Evolutionary conservation across 2,888 invertebrate species (phyloP).

Genomic region (Heteromurus nitidus): DNA sequence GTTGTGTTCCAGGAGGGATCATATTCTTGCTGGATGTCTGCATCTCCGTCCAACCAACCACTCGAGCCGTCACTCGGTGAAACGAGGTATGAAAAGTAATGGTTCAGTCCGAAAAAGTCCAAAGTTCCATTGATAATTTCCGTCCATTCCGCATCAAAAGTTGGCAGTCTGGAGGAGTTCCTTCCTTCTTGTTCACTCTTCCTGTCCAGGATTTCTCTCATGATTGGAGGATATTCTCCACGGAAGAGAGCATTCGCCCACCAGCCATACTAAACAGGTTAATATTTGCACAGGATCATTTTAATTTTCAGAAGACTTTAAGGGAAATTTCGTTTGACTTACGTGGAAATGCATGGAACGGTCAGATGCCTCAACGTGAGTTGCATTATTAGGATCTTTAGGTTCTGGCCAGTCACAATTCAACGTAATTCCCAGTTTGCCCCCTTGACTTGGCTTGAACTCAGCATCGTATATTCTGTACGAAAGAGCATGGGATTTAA

Average conservation of each 20-base stretch:
- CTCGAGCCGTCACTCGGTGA: constrained; percentile 32
- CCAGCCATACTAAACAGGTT: constrained; percentile 66
- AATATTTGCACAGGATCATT: background rate
- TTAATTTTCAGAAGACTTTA: background rate
- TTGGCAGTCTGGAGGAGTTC: constrained; percentile 70
- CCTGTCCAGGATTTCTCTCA: constrained; percentile 67
- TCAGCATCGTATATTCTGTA: constrained; percentile 74
- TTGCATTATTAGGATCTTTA: constrained; percentile 43
- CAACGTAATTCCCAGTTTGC: constrained; percentile 57
- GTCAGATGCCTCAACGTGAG: constrained; percentile 63
- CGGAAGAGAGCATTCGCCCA: constrained; percentile 67
- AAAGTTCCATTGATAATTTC: constrained; percentile 73
- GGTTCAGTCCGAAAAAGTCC: constrained; percentile 77
- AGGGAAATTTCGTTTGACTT: background rate
- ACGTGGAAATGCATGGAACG: constrained; percentile 67
- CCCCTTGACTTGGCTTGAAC: constrained; percentile 65
- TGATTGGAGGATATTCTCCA: constrained; percentile 72
- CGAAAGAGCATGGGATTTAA: constrained; percentile 73
- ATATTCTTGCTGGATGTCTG: constrained; percentile 55
- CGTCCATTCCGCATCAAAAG: constrained; percentile 63
- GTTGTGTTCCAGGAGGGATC: constrained; percentile 65
- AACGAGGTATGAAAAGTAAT: constrained; percentile 75
- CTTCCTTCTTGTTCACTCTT: constrained; percentile 70
- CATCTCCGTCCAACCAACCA: constrained; percentile 61
- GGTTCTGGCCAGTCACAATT: constrained; percentile 59